A percentile compares a stretch with the other conserved stretches of the same genome.
Evolutionary conservation across 2,113 vertebrate genomes (phyloP).

Genomic region (Scopus umbretta): DNA sequence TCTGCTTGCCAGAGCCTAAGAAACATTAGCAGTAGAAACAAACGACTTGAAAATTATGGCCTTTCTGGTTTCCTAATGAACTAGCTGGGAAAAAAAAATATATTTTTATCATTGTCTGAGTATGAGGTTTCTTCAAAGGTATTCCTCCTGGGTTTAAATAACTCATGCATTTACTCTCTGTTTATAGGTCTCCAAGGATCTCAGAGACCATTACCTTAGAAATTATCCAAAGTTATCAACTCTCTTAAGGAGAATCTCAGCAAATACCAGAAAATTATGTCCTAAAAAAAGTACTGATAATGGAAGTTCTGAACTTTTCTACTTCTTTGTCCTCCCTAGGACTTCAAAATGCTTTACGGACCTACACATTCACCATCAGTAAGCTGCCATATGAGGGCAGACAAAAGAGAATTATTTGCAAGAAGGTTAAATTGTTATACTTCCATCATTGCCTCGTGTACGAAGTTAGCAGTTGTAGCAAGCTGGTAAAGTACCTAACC

Average conservation of each 20-base stretch:
- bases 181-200: slow-evolving; percentile 9
- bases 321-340: neutral
- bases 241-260: neutral
- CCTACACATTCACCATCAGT: neutral
- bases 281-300: neutral
- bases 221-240: neutral
- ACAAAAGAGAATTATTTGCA: neutral
- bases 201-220: slow-evolving; percentile 4
- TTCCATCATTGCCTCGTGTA: neutral
- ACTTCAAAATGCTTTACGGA: neutral
- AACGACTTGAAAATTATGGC: neutral
- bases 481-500: neutral
- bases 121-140: neutral
- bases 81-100: neutral
- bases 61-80: neutral
- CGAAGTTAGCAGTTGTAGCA: neutral
- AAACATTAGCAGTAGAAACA: neutral
- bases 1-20: neutral
- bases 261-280: neutral
- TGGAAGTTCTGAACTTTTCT: neutral
- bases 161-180: neutral
- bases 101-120: neutral
- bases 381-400: neutral
- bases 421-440: neutral
- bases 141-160: neutral